phyloP scores from a whole-genome alignment of 2,113 vertebrate genomes.

The Pica pica region DNA sequence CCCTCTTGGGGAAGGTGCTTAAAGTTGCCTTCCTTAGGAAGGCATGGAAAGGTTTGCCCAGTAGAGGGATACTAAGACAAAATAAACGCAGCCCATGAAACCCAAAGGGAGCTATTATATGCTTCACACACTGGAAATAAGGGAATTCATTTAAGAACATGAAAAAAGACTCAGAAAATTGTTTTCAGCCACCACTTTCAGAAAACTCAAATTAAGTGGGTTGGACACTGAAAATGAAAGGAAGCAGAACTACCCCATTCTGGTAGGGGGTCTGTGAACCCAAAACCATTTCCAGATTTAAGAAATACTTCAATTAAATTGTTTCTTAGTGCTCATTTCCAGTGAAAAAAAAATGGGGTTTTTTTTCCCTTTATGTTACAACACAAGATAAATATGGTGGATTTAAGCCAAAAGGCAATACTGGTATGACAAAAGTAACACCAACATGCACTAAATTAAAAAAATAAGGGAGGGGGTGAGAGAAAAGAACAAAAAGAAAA shows the following conservation, averaged over 20 bases:
- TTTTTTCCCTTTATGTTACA: not conserved
- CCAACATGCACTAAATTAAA: not conserved
- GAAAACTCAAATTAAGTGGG: constrained; percentile 14
- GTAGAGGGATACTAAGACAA: constrained; percentile 14
- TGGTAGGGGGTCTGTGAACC: constrained; percentile 31
- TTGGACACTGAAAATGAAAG: constrained; percentile 24
- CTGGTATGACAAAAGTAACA: not conserved
- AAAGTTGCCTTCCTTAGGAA: not conserved
- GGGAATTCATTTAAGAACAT: not conserved
- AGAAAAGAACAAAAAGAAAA: not conserved
- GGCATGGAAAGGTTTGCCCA: not conserved
- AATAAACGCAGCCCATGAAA: not conserved
- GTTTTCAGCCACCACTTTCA: constrained; percentile 15
- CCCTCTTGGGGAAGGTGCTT: not conserved
- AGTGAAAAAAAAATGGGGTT: not conserved
- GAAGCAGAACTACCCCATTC: not conserved
- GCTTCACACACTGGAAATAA: not conserved
- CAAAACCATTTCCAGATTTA: constrained; percentile 53
- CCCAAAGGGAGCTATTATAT: not conserved
- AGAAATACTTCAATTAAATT: constrained; percentile 24
- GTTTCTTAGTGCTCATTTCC: constrained; percentile 15
- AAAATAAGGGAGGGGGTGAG: not conserved
- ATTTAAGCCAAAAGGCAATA: not conserved
- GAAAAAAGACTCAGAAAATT: constrained; percentile 27
- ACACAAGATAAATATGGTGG: not conserved